Base-by-base conservation (phyloP, 2,888 invertebrate genomes). In the Leucophenga montana region DNA sequence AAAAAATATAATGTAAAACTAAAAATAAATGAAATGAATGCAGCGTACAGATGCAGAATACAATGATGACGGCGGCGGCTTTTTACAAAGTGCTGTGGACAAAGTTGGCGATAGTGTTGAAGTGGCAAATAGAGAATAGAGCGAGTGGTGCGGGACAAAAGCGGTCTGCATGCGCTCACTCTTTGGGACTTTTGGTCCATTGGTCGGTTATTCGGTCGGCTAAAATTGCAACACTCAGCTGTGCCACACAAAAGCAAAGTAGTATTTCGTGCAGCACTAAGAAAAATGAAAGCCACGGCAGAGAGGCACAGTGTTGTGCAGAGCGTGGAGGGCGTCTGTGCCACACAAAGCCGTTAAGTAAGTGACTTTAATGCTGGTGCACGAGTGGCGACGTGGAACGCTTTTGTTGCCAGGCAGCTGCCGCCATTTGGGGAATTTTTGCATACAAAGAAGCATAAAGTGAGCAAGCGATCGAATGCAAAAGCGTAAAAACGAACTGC, bases 381-480 rank as follows among this genome's bases (percentile, higher is more conserved):
- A 13, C 14, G 13, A 48, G 48, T 16, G 11, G 27, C 27, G 27
- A 27, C 27, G 27, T 62, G 20, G 1, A 27, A 22, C 33, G 31
- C 50, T 22, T 39, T 11, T 18, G 57, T 16, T 48, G 64, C 56
- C 62, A 66, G 48, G 73, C 66, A 75, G 76, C 73, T 75, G 80
- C 72, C 67, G 69, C 70, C 69, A 71, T 76, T 76, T 73, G 67
- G 69, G 69, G 67, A 70, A 68, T 71, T 76, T 76, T 65, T 76
- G 75, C 78, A 76, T 75, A 71, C 75, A 77, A 75, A 75, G 77
- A 80, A 78, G 80, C 75, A n/a, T 8, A 54, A 46, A 46, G 0
- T 18, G 54, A 18, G 11, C 54, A 4, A 54, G 20, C 54, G 54
- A 54, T 8, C 20, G 53, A n/a, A 14, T 16, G 9, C 16, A 53